Conservation (phyloP, 2,888 invertebrate species). For the Ashinkailepas kermadecensis region DNA sequence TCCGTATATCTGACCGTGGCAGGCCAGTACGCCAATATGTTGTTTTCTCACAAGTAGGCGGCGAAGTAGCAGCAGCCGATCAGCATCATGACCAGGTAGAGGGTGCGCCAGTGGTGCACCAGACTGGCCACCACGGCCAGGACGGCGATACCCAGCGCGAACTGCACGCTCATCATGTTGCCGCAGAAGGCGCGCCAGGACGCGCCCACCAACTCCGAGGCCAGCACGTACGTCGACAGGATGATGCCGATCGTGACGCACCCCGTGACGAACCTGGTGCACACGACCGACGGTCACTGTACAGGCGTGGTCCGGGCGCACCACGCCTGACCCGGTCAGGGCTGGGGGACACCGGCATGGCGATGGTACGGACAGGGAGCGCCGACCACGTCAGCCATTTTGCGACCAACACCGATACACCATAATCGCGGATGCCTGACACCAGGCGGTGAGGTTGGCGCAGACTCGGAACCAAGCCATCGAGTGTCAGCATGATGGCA, state of each 20-base stretch:
- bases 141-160: slow-evolving; percentile 64
- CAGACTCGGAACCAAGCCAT: no score
- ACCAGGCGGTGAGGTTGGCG: no score
- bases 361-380: no score
- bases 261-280: not conserved
- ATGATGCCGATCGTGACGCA: not conserved
- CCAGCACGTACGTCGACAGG: not conserved
- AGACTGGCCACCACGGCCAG: slow-evolving; percentile 63
- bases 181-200: slow-evolving; percentile 45
- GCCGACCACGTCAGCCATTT: no score
- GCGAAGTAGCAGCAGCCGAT: slow-evolving; percentile 61
- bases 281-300: not conserved
- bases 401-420: no score
- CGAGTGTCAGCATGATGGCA: no score
- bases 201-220: not conserved
- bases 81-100: slow-evolving; percentile 63
- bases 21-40: no score
- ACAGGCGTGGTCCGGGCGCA: not conserved
- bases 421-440: no score
- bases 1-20: no score
- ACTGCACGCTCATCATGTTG: slow-evolving; percentile 68
- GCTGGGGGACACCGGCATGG: no score
- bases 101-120: slow-evolving; percentile 61
- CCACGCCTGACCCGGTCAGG: no score
- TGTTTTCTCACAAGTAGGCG: slow-evolving; percentile 52